Base-by-base conservation (phyloP, 1,140 invertebrate species). In the Dendroctonus valens region DNA sequence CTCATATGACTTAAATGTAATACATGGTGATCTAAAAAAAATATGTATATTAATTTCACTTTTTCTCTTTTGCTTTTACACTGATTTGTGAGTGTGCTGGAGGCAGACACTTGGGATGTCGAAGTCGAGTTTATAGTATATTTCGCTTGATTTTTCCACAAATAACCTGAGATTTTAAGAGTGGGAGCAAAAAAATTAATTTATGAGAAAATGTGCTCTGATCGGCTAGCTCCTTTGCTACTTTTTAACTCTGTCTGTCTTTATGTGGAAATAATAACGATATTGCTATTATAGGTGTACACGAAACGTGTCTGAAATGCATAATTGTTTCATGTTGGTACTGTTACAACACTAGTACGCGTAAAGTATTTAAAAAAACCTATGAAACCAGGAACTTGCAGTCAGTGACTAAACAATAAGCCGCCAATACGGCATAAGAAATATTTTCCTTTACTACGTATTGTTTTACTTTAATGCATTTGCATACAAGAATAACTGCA, bases 341-440 rank as follows among this genome's bases (percentile, higher is more conserved):
- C 59, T 60, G 59, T 60, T 60, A 60, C 59, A 60, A 50, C 59
- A 60, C 37, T 60, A 14, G 26, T 41, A 60, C 46, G 59, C 59
- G 49, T 60, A 60, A 60, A 60, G 50, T 60, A 60, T 59, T 60
- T 49, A 37, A 37, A 60, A 60, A 60, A 60, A 38, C 26, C 26
- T 44, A 39, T 26, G 12, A 60, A 60, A 59, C 58, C 58, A 59
- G 58, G 59, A 60, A 60, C 39, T 38, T 11, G 39, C 12, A 26
- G 57, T 55, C 41, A 51, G 15, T 51, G 49, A 51, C 53, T 55
- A 42, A 55, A 55, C 53, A 55, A 55, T 55, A 40, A 11, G 57
- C 41, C 40, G 5, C 51, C 37, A 14, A n/a, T 53, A 11, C 11
- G 12, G 12, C 8, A 53, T 14, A n/a, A 53, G 44, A 46, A 46